A percentile compares a stretch with the other conserved stretches of the same genome.
Evolutionary conservation across 1,140 invertebrate genomes (phyloP).

Genomic region (Conus betulinus): DNA sequence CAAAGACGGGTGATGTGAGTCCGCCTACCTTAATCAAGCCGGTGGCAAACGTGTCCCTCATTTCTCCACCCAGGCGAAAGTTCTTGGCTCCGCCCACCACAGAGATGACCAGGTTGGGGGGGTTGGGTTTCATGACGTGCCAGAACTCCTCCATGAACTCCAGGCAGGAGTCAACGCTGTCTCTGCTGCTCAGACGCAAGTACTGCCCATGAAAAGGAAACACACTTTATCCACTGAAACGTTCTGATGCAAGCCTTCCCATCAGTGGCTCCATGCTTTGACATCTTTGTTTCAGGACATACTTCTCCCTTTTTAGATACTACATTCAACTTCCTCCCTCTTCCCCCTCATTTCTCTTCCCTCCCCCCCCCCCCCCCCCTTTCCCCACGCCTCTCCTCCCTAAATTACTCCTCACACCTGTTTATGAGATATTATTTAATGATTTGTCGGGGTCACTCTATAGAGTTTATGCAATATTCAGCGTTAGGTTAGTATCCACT

Average conservation of each 20-base stretch:
- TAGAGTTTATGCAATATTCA: too few species aligned
- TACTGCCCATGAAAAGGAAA: conserved; percentile 82
- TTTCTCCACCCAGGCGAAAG: conserved; percentile 74
- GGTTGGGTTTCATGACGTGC: conserved; percentile 72
- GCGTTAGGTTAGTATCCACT: too few species aligned
- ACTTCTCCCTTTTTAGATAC: not conserved
- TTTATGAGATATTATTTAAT: too few species aligned
- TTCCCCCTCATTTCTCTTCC: too few species aligned
- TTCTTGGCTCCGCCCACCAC: conserved; percentile 77
- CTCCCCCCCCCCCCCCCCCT: too few species aligned
- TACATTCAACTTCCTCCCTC: too few species aligned
- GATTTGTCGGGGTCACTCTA: too few species aligned
- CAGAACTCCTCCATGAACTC: conserved; percentile 94
- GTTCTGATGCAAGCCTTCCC: not conserved
- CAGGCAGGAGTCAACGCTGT: conserved; percentile 91
- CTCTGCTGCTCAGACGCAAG: conserved; percentile 92
- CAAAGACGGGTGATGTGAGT: too few species aligned
- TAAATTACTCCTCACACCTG: too few species aligned
- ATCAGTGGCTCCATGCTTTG: not conserved
- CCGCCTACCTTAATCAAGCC: conserved; percentile 73
- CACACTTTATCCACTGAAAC: not conserved
- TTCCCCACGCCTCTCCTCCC: too few species aligned
- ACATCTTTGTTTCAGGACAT: not conserved
- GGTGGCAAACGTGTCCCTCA: conserved; percentile 73
- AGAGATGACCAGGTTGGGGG: conserved; percentile 75